phyloP scores from a whole-genome alignment of 2,113 vertebrate species.

The Penelope pileata region DNA sequence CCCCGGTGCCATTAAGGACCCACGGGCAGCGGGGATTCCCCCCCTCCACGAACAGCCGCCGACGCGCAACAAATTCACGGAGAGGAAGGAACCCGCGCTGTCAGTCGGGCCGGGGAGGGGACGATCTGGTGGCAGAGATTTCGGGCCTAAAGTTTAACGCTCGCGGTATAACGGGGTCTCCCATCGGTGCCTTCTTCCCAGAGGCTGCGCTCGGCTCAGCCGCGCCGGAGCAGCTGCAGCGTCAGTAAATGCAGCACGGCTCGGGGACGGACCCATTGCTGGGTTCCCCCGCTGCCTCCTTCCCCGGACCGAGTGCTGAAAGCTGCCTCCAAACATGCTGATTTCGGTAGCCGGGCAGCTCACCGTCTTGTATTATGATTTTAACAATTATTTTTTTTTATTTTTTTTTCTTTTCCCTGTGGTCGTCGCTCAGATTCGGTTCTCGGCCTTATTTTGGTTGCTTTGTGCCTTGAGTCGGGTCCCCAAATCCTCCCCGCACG shows the following conservation, averaged over 20 bases:
- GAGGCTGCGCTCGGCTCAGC: constrained; percentile 79
- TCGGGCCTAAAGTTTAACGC: constrained; percentile 76
- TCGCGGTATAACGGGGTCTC: constrained; percentile 76
- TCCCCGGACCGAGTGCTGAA: too few relatives aligned
- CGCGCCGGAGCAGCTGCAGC: too few relatives aligned
- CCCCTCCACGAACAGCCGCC: constrained; percentile 72
- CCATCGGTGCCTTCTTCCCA: constrained; percentile 79
- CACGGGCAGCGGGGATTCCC: constrained; percentile 44
- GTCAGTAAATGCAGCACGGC: too few relatives aligned
- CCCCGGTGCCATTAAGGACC: constrained; percentile 69
- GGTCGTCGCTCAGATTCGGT: too few relatives aligned
- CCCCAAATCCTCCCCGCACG: too few relatives aligned
- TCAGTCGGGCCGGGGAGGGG: constrained; percentile 77
- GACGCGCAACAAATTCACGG: constrained; percentile 79
- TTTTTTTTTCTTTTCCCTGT: not conserved
- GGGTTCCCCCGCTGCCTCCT: too few relatives aligned
- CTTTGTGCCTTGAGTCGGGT: not conserved
- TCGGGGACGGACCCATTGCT: too few relatives aligned
- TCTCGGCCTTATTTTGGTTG: not conserved
- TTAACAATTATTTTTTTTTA: not conserved
- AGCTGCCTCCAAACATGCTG: not conserved
- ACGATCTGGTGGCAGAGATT: constrained; percentile 71
- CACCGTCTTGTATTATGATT: not conserved
- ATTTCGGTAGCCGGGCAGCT: not conserved
- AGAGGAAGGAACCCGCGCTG: constrained; percentile 73